Percentiles rank a stretch among this genome's conserved stretches.
phyloP scores from a whole-genome alignment of 2,797 vertebrate species.

The Lophius americanus region DNA sequence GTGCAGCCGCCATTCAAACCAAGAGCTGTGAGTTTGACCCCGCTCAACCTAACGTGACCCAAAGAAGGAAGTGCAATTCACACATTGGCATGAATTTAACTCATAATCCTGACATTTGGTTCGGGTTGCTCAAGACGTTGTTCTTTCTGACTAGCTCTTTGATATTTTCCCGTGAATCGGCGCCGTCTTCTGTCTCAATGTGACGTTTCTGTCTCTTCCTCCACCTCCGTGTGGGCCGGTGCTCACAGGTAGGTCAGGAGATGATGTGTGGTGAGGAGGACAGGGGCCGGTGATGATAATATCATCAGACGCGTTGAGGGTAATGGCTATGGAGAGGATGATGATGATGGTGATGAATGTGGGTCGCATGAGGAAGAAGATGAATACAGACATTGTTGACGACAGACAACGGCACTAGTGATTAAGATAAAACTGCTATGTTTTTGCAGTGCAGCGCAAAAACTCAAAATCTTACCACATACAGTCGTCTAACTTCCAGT shows the following conservation, averaged over 20 bases:
- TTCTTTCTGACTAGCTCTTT: constrained; percentile 12
- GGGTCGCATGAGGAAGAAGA: no score
- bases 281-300: not conserved
- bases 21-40: constrained; percentile 89
- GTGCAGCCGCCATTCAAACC: constrained; percentile 96
- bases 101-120: not conserved
- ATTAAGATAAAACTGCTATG: no score
- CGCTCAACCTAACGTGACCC: constrained; percentile 7
- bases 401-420: no score
- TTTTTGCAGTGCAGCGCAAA: no score
- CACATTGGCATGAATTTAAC: not conserved
- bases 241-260: constrained; percentile 64
- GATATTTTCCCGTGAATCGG: constrained; percentile 1
- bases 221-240: constrained; percentile 32
- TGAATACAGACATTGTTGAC: no score
- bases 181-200: constrained; percentile 23
- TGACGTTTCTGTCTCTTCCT: constrained; percentile 47
- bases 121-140: not conserved
- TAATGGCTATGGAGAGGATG: not conserved
- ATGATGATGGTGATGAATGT: not conserved
- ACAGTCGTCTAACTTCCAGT: no score
- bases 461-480: no score
- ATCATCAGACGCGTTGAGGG: not conserved
- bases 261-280: constrained; percentile 15
- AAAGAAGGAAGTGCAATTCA: not conserved